These are phyloP conservation scores for Scalopus aquaticus DNA, from an alignment of 2,113 vertebrate genomes.

Conservation along the genomic window DNA sequence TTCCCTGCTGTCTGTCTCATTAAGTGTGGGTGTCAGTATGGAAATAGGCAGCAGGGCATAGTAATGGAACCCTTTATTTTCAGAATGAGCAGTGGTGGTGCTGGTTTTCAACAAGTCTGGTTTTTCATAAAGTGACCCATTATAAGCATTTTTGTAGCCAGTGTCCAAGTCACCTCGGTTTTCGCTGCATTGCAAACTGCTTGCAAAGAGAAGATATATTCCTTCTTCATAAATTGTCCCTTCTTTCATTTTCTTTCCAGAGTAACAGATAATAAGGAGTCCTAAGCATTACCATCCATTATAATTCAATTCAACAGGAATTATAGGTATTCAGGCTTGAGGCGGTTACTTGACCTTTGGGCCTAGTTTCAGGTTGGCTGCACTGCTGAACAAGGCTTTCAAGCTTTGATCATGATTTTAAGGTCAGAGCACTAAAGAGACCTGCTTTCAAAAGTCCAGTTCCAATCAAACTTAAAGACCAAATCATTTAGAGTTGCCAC, in stretches of 20 bases:
- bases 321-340: not conserved
- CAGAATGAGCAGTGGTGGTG: not conserved
- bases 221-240: not conserved
- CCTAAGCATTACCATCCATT: not conserved
- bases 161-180: not conserved
- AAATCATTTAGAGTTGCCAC: not conserved
- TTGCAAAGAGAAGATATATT: not conserved
- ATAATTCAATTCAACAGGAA: not conserved
- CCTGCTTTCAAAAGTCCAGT: not conserved
- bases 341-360: not conserved
- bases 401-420: not conserved
- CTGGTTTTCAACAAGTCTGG: not conserved
- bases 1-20: conserved; percentile 28
- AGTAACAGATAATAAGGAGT: not conserved
- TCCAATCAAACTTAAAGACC: not conserved
- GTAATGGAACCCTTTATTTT: conserved; percentile 29
- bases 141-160: not conserved
- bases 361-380: not conserved
- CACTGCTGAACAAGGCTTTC: not conserved
- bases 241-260: not conserved
- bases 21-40: conserved; percentile 2
- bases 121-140: not conserved
- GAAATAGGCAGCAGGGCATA: not conserved
- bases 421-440: not conserved
- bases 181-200: not conserved